Conservation (phyloP, 2,113 vertebrate genomes). For the Hippocampus mohnikei region DNA sequence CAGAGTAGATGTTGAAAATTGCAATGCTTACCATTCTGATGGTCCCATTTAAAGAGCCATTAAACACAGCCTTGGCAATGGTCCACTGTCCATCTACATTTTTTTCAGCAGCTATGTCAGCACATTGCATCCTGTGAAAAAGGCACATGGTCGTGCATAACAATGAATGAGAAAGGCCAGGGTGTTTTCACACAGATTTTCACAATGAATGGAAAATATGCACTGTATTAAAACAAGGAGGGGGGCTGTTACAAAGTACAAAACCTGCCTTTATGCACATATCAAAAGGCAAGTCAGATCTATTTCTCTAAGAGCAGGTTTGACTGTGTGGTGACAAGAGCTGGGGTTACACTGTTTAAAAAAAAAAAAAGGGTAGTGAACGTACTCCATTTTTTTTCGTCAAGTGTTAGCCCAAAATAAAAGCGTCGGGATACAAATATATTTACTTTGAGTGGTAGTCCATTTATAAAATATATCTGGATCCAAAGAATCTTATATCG, state of each 20-base stretch:
- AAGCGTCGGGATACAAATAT: too few species aligned
- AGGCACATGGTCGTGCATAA: constrained; percentile 1
- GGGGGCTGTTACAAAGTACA: background rate
- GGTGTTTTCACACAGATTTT: constrained; percentile 1
- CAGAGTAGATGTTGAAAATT: background rate
- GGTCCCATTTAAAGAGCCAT: constrained; percentile 53
- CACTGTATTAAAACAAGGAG: constrained; percentile 10
- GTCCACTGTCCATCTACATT: constrained; percentile 54
- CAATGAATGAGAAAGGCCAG: background rate
- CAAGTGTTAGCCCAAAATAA: too few species aligned
- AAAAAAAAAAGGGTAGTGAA: too few species aligned
- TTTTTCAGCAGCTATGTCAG: constrained; percentile 49
- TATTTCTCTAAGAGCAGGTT: background rate
- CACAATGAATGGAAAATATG: constrained; percentile 13
- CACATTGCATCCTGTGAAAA: constrained; percentile 66
- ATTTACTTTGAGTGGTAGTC: too few species aligned
- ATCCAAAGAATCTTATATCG: too few species aligned
- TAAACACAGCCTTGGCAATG: constrained; percentile 63
- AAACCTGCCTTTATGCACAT: background rate
- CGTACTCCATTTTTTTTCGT: background rate
- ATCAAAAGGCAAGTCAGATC: background rate
- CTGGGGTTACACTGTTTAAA: too few species aligned
- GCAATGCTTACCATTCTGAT: constrained; percentile 63
- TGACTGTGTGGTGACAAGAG: background rate
- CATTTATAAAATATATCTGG: too few species aligned